A percentile compares a stretch with the other conserved stretches of the same genome.
These are phyloP conservation scores for Elymnias hypermnestra DNA, from an alignment of 1,140 invertebrate genomes.

Conservation along the genomic window DNA sequence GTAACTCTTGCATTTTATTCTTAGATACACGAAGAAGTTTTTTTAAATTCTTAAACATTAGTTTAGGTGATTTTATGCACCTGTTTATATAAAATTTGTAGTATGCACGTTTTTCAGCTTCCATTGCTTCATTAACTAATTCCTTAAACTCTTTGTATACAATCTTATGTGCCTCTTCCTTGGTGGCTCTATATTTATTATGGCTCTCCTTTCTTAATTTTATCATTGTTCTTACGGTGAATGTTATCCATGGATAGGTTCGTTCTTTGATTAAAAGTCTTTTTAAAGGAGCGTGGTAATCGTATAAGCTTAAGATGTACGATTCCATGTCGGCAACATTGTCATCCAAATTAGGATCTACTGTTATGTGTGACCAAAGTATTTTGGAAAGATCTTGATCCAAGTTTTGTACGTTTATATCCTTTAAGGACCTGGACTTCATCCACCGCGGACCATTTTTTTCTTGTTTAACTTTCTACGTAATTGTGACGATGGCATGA, in stretches of 20 bases:
- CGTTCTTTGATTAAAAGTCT: slow-evolving; percentile 8
- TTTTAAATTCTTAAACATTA: too few species aligned
- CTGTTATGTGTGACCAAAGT: not conserved
- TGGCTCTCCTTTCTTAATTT: too few species aligned
- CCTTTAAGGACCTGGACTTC: slow-evolving; percentile 4
- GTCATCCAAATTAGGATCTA: slow-evolving; percentile 9
- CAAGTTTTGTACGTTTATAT: slow-evolving; percentile 7
- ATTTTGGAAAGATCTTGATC: slow-evolving; percentile 2
- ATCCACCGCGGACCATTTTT: not conserved
- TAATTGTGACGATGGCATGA: slow-evolving; percentile 7
- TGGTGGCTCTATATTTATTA: too few species aligned
- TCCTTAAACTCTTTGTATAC: not conserved
- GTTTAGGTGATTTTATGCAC: too few species aligned
- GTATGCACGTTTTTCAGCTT: not conserved
- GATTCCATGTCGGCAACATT: slow-evolving; percentile 3
- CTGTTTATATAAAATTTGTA: too few species aligned
- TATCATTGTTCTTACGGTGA: too few species aligned
- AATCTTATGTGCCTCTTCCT: too few species aligned
- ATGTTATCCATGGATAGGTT: slow-evolving; percentile 21
- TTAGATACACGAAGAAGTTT: too few species aligned
- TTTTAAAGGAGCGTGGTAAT: slow-evolving; percentile 15
- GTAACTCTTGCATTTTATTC: too few species aligned
- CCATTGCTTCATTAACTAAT: not conserved
- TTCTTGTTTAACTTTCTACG: slow-evolving; percentile 7
- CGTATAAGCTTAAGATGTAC: slow-evolving; percentile 10